Evolutionary conservation across 2,113 vertebrate genomes (phyloP).

Genomic region (Gymnarchus niloticus): DNA sequence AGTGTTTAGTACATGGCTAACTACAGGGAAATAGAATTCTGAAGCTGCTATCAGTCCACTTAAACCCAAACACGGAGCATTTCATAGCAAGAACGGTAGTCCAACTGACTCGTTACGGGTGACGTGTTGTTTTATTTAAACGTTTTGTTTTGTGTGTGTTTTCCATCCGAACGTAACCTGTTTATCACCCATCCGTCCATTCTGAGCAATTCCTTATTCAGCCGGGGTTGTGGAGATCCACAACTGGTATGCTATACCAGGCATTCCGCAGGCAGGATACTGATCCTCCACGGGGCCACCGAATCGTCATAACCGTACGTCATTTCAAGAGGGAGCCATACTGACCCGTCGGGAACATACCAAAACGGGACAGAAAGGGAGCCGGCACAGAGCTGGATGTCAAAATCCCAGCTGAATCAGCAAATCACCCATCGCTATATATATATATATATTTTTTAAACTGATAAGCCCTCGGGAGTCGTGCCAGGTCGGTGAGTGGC

Average conservation of each 20-base stretch:
- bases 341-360: background rate
- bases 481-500: background rate
- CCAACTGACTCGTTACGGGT: background rate
- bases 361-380: background rate
- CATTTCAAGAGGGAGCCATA: background rate
- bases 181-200: background rate
- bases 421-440: background rate
- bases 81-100: background rate
- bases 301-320: background rate
- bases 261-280: background rate
- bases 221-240: background rate
- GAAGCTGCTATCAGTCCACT: background rate
- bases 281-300: background rate
- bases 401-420: background rate
- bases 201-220: background rate
- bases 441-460: too few species aligned
- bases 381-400: background rate
- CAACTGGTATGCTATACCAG: background rate
- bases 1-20: background rate
- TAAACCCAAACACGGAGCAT: background rate
- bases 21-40: background rate
- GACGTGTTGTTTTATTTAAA: background rate
- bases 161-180: background rate
- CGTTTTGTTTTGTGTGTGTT: background rate
- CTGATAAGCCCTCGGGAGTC: background rate